Evolutionary conservation across 2,888 invertebrate species (phyloP), one percentile per base, ranked within the genome.

Genomic region (Gastracanthus pulcherrimus): DNA sequence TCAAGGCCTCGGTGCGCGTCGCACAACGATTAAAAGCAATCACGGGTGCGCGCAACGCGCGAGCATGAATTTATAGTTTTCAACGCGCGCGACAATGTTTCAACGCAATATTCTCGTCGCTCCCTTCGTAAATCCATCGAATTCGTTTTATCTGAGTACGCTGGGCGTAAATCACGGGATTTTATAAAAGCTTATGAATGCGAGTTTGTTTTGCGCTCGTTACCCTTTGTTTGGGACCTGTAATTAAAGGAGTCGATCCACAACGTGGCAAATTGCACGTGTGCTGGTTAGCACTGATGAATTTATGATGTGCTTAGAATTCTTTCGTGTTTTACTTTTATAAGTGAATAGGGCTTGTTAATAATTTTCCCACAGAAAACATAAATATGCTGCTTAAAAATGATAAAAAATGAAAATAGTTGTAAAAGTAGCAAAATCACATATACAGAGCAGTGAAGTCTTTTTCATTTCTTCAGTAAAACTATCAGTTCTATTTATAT

Each of bases 1-100:
- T 45, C 64, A 77, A 77, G 74, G 81, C 51, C 31, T 38, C 13
- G 3, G 13, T 55, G 19, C 66, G 64, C 41, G 19, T 26, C 13
- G 62, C 36, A 55, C 51, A 38, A 58, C 79, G 79, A 82, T 82
- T 79, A 82, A 82, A 79, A 79, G 71, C 71, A 79, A 82, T 79
- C 76, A 79, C 76, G 69, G 38, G 36, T 19, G 38, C 34, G 38
- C 23, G 23, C 66, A n/a, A 29, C 36, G 29, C 62, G 38, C 11
- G 23, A 31, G 16, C 7, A 69, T 60, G 75, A 60, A 71, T 79
- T 70, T 78, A 78, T 74, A 62, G 60, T 51, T 72, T 34, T 45
- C 62, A 19, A 38, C 9, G 19, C 19, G 7, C 66, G 48, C n/a
- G 36, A 31, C 36, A 38, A 36, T 41, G 5, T 23, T 3, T 60